Evolutionary conservation across 2,113 vertebrate genomes (phyloP).

Genomic region (Herpetotheres cachinnans): DNA sequence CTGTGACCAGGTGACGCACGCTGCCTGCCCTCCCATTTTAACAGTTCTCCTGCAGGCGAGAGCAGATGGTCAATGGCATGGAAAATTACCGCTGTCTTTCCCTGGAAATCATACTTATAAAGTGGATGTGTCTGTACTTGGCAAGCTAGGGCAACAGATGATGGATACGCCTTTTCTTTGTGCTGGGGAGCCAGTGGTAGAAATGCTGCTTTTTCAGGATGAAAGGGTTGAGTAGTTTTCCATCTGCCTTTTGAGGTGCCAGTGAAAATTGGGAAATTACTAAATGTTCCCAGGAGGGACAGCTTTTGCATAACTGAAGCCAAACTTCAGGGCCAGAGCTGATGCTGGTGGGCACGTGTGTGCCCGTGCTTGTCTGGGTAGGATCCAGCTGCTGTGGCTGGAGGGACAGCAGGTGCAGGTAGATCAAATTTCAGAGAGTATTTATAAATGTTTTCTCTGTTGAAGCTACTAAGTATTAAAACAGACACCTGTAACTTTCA

Average conservation of each 20-base stretch:
- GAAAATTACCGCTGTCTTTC: too few relatives aligned
- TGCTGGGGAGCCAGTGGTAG: not conserved
- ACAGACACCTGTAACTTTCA: not conserved
- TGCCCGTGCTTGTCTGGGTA: rapidly evolving
- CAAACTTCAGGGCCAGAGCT: not conserved
- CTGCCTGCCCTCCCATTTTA: not conserved
- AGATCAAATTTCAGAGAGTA: not conserved
- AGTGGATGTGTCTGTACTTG: not conserved
- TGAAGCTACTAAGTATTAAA: not conserved
- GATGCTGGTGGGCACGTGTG: rapidly evolving
- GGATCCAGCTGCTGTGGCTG: not conserved
- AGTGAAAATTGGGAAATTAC: not conserved
- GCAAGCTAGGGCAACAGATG: too few relatives aligned
- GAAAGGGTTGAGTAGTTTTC: not conserved
- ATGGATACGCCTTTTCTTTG: not conserved
- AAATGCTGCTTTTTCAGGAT: not conserved
- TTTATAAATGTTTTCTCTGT: not conserved
- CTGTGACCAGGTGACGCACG: not conserved
- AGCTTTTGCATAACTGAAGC: not conserved
- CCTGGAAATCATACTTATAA: rapidly evolving
- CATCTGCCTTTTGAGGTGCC: not conserved
- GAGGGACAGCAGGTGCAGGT: not conserved
- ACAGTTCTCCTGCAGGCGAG: rapidly evolving
- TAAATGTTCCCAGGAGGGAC: not conserved
- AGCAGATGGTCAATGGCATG: rapidly evolving